Percentiles rank a stretch among this genome's conserved stretches.
These are phyloP conservation scores for Aptenodytes forsteri DNA, from an alignment of 2,113 vertebrate species.

Conservation along the genomic window DNA sequence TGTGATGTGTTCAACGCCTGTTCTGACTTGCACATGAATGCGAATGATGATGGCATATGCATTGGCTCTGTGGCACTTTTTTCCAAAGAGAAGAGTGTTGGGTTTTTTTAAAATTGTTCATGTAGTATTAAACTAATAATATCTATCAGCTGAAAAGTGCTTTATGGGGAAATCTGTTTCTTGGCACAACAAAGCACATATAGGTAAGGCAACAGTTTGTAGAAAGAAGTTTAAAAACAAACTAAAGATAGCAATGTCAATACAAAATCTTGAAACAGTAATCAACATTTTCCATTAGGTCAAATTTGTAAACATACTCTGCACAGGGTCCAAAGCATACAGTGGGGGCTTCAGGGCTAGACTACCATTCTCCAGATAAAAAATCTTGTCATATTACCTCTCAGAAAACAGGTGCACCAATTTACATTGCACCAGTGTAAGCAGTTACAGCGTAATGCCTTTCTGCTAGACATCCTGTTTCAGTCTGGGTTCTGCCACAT, in stretches of 20 bases:
- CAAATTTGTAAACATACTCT: not conserved
- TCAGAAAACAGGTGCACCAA: not conserved
- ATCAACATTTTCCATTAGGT: not conserved
- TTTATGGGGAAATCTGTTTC: not conserved
- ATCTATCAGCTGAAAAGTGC: not conserved
- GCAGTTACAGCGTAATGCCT: not conserved
- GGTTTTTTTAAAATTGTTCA: not conserved
- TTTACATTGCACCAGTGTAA: not conserved
- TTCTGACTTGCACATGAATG: slow-evolving; percentile 11
- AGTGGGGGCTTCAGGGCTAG: not conserved
- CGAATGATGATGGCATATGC: not conserved
- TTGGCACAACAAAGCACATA: not conserved
- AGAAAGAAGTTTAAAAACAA: not conserved
- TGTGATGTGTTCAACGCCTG: not conserved
- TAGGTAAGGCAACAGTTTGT: not conserved
- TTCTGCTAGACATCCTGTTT: not conserved
- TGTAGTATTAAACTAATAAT: not conserved
- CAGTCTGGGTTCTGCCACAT: not conserved
- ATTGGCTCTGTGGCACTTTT: not conserved
- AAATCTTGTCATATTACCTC: not conserved
- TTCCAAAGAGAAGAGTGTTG: not conserved
- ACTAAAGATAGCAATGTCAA: not conserved
- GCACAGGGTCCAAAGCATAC: not conserved
- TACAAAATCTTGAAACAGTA: not conserved
- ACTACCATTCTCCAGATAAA: not conserved